Evolutionary conservation across 2,888 invertebrate genomes (phyloP).

Genomic region (Perizoma flavofasciatum): DNA sequence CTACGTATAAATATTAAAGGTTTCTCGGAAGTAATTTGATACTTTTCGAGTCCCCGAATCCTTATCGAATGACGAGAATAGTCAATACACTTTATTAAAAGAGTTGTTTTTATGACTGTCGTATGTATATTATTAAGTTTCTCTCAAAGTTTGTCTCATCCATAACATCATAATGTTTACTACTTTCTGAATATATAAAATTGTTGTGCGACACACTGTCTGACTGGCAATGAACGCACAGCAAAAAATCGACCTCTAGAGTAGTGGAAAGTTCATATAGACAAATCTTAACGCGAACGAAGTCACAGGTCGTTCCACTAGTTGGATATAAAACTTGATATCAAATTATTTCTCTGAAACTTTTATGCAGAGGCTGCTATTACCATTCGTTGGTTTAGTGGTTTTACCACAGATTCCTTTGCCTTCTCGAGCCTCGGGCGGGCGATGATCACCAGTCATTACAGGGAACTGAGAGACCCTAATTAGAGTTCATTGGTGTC

Average conservation of each 20-base stretch:
- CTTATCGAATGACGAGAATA: slow-evolving; percentile 31
- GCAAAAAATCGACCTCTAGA: too few species aligned
- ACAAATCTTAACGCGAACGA: too few species aligned
- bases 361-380: slow-evolving; percentile 41
- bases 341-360: slow-evolving; percentile 8
- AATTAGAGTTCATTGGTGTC: slow-evolving; percentile 50
- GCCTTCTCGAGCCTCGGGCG: slow-evolving; percentile 42
- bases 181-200: background rate
- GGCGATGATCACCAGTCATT: slow-evolving; percentile 49
- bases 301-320: too few species aligned
- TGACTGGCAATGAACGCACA: too few species aligned
- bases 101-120: slow-evolving; percentile 26
- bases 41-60: slow-evolving; percentile 50
- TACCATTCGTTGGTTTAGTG: slow-evolving; percentile 34
- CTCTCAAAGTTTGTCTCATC: background rate
- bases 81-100: slow-evolving; percentile 35
- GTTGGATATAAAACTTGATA: slow-evolving; percentile 10
- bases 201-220: too few species aligned
- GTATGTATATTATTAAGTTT: slow-evolving; percentile 4
- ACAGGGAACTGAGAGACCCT: slow-evolving; percentile 47
- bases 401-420: slow-evolving; percentile 32
- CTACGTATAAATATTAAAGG: slow-evolving; percentile 64
- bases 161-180: background rate
- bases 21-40: slow-evolving; percentile 70
- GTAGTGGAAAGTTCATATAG: too few species aligned